Percentiles rank a stretch among this genome's conserved stretches.
Conservation (phyloP, 2,888 invertebrate genomes). For the Pantelozetes paolii region DNA sequence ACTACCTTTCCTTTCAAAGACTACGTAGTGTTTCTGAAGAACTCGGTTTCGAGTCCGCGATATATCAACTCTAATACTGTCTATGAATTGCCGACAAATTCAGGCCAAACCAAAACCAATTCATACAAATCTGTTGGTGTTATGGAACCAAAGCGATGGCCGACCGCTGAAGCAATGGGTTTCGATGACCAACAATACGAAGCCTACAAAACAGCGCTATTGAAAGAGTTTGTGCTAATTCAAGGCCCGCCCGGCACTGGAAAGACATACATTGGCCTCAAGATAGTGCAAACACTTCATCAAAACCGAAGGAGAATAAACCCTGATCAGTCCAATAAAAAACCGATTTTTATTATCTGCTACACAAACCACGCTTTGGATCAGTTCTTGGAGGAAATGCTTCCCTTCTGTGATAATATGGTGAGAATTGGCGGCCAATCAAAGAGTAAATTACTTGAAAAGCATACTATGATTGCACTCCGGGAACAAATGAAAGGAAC, state of each 20-base stretch:
- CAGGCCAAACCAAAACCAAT: not conserved
- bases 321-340: conserved; percentile 48
- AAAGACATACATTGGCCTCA: conserved; percentile 73
- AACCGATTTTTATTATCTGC: conserved; percentile 70
- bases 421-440: conserved; percentile 63
- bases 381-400: conserved; percentile 71
- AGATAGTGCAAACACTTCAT: conserved; percentile 66
- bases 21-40: conserved; percentile 61
- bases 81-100: not conserved
- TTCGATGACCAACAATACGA: conserved; percentile 65
- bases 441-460: not conserved
- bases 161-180: conserved; percentile 54
- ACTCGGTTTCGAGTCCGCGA: not conserved
- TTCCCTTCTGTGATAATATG: conserved; percentile 60
- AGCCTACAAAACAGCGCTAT: conserved; percentile 66
- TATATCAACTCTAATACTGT: not conserved
- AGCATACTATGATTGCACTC: not conserved
- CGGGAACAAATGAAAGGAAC: not conserved
- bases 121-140: conserved; percentile 35
- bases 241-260: conserved; percentile 78
- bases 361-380: conserved; percentile 83
- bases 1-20: conserved; percentile 64
- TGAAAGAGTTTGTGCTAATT: conserved; percentile 53
- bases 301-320: conserved; percentile 58
- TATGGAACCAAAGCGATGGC: conserved; percentile 54